Evolutionary conservation across 2,113 vertebrate genomes (phyloP), one percentile per base, ranked within the genome.

Genomic region (Etia nguti): DNA sequence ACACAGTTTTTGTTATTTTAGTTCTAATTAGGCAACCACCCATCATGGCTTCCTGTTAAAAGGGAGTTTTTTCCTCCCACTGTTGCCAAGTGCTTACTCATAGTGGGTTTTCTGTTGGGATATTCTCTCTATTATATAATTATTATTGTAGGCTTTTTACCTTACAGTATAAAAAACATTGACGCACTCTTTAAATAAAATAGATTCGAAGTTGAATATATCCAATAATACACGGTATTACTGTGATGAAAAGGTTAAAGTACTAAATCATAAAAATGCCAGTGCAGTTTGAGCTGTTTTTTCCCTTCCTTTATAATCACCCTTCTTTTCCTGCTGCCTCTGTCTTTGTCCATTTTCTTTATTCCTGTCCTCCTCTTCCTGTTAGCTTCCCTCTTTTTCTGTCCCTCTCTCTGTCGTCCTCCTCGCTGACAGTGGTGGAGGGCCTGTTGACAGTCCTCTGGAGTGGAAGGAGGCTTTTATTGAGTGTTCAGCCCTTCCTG

Each of bases 401-500:
- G 29, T 6, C 48, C 10, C 46, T 20, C 55, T 12, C 20, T 12
- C n/a, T 20, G 80, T 68, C 36, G 81, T 10, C 41, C 70, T 34
- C 50, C 60, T 48, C 16, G 6, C 38, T 56, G 36, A 34, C 75
- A 29, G 68, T 62, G 83, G 86, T 65, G 20, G 75, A 79, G 80
- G 46, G 59, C 11, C 80, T 83, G 90, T 70, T 89, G 92, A 92
- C 91, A 90, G 88, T 88, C 77, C 82, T 84, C 62, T 83, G 80
- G 68, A 55, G 83, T 87, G 81, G 81, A 86, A 68, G 79, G 84
- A 81, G 77, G 68, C 65, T 90, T 94, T 95, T 94, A 93, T 90
- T 93, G 65, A 79, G 79, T 87, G 86, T 87, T 90, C 65, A 90
- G 83, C 70, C 80, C 86, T 94, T 95, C 91, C 92, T 92, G 90